Conservation (phyloP, 2,113 vertebrate genomes). For the Lipophrys pholis region DNA sequence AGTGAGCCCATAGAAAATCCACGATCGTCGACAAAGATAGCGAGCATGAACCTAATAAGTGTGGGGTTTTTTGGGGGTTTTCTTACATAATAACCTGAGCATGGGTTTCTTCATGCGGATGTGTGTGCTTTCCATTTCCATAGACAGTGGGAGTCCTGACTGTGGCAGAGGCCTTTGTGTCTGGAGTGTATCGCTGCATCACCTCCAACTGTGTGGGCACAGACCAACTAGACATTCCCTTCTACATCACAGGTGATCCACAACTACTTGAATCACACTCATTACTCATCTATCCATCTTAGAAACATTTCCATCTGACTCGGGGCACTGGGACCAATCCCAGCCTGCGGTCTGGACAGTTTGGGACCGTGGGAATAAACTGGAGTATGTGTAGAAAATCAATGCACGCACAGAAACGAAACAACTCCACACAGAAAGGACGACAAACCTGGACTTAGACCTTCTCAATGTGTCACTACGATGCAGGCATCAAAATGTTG, state of each 20-base stretch:
- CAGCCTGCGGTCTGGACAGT: too few relatives aligned
- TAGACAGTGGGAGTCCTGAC: conserved; percentile 91
- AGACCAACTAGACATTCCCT: conserved; percentile 87
- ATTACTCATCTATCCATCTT: not conserved
- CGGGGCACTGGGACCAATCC: too few relatives aligned
- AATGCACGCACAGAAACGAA: too few relatives aligned
- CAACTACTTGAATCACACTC: not conserved
- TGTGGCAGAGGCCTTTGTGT: conserved; percentile 88
- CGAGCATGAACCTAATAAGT: conserved; percentile 3
- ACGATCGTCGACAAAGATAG: conserved; percentile 61
- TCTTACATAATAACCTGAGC: conserved; percentile 57
- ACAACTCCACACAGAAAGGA: too few relatives aligned
- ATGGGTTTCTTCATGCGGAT: conserved; percentile 61
- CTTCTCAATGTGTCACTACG: too few relatives aligned
- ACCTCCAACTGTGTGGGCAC: conserved; percentile 90
- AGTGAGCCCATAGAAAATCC: conserved; percentile 52
- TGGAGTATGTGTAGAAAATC: too few relatives aligned
- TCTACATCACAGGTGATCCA: conserved; percentile 93
- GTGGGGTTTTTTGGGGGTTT: not conserved
- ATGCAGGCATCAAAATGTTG: too few relatives aligned
- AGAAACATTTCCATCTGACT: too few relatives aligned
- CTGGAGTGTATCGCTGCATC: conserved; percentile 92
- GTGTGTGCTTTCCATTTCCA: conserved; percentile 73
- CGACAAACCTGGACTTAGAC: too few relatives aligned
- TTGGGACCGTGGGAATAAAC: too few relatives aligned